Evolutionary conservation across 2,113 vertebrate genomes (phyloP).

Genomic region (Cervus canadensis): DNA sequence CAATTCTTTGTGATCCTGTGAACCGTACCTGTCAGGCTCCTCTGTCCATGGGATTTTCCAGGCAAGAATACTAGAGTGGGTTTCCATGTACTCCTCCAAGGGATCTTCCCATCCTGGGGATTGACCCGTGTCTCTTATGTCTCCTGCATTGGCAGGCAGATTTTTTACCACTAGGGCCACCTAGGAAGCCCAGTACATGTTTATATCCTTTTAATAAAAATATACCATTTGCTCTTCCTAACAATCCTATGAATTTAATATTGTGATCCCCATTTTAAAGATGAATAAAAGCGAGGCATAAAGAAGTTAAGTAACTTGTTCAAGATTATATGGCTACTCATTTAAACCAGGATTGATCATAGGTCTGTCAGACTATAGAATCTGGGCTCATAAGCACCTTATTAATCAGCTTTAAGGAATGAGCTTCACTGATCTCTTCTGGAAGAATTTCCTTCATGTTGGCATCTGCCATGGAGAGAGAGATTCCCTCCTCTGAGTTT

Average conservation of each 20-base stretch:
- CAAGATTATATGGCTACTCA: neutral
- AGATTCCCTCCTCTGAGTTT: neutral
- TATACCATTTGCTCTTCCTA: neutral
- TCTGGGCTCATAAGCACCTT: neutral
- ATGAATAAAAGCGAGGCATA: neutral
- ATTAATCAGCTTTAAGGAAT: neutral
- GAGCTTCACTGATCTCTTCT: neutral
- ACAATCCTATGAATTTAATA: neutral
- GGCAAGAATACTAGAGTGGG: neutral
- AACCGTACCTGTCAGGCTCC: neutral
- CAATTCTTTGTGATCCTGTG: neutral
- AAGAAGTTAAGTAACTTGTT: neutral
- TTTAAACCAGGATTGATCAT: neutral
- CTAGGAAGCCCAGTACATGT: neutral
- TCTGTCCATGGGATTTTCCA: neutral
- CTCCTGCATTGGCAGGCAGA: neutral
- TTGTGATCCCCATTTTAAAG: neutral
- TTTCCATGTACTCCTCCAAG: neutral
- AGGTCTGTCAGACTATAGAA: neutral
- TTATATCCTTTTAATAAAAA: neutral
- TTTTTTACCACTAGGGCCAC: neutral
- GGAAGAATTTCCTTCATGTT: neutral
- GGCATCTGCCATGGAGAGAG: fast-evolving
- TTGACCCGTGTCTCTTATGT: neutral
- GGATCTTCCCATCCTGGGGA: neutral